phyloP scores from a whole-genome alignment of 1,140 invertebrate genomes.

The Nymphalis io region DNA sequence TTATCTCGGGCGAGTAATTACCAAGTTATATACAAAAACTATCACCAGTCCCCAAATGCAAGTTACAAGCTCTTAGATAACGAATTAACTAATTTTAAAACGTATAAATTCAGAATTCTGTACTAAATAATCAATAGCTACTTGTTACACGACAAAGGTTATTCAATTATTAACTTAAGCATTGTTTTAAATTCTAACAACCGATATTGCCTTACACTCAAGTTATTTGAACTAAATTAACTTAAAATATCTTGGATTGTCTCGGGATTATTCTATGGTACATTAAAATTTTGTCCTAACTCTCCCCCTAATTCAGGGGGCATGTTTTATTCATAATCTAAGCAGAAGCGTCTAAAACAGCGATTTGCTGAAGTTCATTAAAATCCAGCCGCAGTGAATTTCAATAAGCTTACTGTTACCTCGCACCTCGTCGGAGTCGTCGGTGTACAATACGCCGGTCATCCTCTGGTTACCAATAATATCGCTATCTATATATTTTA shows the following conservation, averaged over 20 bases:
- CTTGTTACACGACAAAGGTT: no score
- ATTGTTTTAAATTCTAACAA: not conserved
- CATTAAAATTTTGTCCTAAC: slow-evolving; percentile 1
- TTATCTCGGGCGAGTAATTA: no score
- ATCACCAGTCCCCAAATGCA: no score
- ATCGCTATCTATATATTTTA: not conserved
- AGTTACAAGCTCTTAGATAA: no score
- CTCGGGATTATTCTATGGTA: not conserved
- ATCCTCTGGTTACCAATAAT: not conserved
- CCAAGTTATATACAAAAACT: no score
- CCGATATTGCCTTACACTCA: not conserved
- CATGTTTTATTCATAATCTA: slow-evolving; percentile 71
- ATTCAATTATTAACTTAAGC: not conserved
- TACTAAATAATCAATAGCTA: no score
- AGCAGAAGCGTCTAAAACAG: slow-evolving; percentile 59
- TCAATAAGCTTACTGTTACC: slow-evolving; percentile 43
- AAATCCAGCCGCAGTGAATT: slow-evolving; percentile 57
- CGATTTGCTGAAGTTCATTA: slow-evolving; percentile 66
- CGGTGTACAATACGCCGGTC: not conserved
- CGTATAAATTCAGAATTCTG: no score
- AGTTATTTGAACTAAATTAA: not conserved
- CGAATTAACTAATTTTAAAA: no score
- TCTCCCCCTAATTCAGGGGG: slow-evolving; percentile 16
- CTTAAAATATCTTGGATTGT: not conserved
- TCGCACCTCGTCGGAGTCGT: not conserved